These are phyloP conservation scores for Busseola fusca DNA, from an alignment of 2,888 invertebrate species.

Conservation along the genomic window DNA sequence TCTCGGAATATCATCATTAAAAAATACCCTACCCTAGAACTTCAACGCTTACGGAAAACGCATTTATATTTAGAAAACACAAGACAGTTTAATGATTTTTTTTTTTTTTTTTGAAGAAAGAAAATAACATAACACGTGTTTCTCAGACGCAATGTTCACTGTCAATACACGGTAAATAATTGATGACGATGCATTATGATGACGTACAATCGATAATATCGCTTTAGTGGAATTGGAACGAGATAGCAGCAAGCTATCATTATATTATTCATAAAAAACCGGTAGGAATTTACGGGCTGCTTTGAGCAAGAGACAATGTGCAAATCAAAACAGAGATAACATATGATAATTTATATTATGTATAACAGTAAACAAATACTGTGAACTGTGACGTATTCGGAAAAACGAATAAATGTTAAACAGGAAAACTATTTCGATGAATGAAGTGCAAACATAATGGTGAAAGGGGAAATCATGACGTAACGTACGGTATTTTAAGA, in stretches of 20 bases:
- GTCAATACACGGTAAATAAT: conserved; percentile 42
- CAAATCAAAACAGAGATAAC: conserved; percentile 52
- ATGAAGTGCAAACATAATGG: conserved; percentile 50
- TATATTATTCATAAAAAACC: conserved; percentile 31
- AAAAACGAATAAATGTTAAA: conserved; percentile 51
- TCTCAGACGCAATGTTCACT: conserved; percentile 6
- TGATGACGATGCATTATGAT: conserved; percentile 39
- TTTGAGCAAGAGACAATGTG: conserved; percentile 31
- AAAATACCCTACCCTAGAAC: conserved; percentile 1
- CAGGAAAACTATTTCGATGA: conserved; percentile 44
- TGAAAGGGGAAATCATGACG: conserved; percentile 43
- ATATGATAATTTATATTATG: conserved; percentile 37
- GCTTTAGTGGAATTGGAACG: conserved; percentile 24
- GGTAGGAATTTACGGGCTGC: conserved; percentile 8
- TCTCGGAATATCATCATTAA: conserved; percentile 90
- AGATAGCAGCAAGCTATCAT: conserved; percentile 26
- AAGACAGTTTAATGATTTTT: background rate
- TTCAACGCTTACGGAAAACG: conserved; percentile 2
- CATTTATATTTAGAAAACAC: conserved; percentile 23
- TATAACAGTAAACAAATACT: conserved; percentile 43
- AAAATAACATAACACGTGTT: conserved; percentile 23
- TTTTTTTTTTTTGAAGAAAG: conserved; percentile 11
- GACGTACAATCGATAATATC: conserved; percentile 38
- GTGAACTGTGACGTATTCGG: conserved; percentile 43
- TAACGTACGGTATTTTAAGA: conserved; percentile 38